Evolutionary conservation across 2,797 vertebrate species (phyloP), one percentile per base, ranked within the genome.

Genomic region (Cossypha heuglini): DNA sequence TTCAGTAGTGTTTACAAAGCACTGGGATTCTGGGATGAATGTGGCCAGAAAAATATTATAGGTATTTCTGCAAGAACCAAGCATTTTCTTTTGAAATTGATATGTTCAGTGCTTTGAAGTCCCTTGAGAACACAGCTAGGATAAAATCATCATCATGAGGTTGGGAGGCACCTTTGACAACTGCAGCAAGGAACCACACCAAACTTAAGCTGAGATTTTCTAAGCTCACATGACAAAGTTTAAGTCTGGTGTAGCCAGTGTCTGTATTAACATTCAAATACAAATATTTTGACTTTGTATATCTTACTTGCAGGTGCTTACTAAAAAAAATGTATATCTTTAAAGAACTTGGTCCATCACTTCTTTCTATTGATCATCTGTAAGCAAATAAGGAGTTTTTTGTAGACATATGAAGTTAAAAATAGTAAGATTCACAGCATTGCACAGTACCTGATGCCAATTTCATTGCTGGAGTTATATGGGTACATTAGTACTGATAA

Each of bases 191-290:
- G 7, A 89, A 9, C 18, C 7, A 28, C 8, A 25, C 22, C 28
- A 40, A 85, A 81, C 5, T 31, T 49, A 68, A 83, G 38, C 3
- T 2, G n/a, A 66, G 51, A 29, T 68, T 93, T 85, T 87, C 51
- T 77, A 54, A 66, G 25, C 7, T 83, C 15, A 38, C 1, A 2
- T 9, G 13, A 19, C 0, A 0, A 86, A 51, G 45, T 59, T 59
- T 37, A 43, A 26, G 33, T 61, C 33, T 46, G 33, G 11, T 46
- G 19, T 33, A 73, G 15, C 31, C 24, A 51, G 10, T 48, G 29
- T 33, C 46, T 61, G 2, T 76, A 52, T 63, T 77, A 63, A 59
- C 8, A 33, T 59, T 79, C 5, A 62, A 76, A 48, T 59, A 52
- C 3, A 79, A 68, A 49, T 67, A 51, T 13, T 68, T 86, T 52